Base-by-base conservation (phyloP, 2,888 invertebrate species). In the Dryadula phaetusa region DNA sequence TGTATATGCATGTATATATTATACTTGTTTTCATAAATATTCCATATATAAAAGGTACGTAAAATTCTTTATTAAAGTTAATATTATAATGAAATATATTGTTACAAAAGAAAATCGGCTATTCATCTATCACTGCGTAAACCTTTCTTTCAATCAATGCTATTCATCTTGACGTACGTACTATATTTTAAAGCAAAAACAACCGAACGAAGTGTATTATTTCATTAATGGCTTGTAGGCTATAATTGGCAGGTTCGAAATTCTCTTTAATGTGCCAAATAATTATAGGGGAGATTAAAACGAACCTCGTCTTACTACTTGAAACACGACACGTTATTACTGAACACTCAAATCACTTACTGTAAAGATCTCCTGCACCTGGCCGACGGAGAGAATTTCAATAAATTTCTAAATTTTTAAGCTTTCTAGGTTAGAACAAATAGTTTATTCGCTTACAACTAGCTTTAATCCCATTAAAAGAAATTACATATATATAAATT, bases 171-270 rank as follows among this genome's bases (percentile, higher is more conserved):
- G 18, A 6, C 28, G 22, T 64, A 58, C 47, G 42, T 46, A 64
- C 25, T 40, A 28, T 25, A 20, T 56, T 63, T 44, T 32, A 10
- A 49, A 52, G 56, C 52, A 63, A 70, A 68, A 61, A 64, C 25
- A 18, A 60, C 60, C 18, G 18, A 25, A 32, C 54, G 28, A 20
- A 54, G 63, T 58, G 37, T 63, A 65, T 71, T 66, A 68, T 71
- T 66, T 64, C 66, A 66, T 62, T 70, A 66, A 70, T 63, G 46
- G 28, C 54, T 52, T 54, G 63, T 72, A 71, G 16, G 28, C 52
- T 28, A 28, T 52, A 52, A 52, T 52, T 52, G 52, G 52, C 16
- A 52, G 52, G 68, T 70, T 68, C 46, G 52, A 52, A 47, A 65
- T 28, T 44, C 60, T 62, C 54, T 64, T 62, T 62, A 49, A 61